These are phyloP conservation scores for Tubulanus polymorphus DNA, from an alignment of 2,888 invertebrate species.

Conservation along the genomic window DNA sequence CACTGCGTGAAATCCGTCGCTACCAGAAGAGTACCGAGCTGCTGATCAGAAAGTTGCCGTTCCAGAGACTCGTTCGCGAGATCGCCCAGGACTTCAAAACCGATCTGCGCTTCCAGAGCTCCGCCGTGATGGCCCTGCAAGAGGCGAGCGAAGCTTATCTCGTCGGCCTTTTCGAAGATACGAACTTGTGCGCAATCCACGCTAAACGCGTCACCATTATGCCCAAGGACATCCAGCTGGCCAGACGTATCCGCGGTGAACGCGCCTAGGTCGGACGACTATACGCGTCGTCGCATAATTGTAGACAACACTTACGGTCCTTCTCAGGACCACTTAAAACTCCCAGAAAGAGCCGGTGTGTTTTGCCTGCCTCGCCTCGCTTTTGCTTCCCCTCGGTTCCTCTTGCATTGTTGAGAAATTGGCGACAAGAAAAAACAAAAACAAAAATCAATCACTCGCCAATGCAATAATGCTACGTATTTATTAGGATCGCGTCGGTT, in stretches of 20 bases:
- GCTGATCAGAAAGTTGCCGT: conserved; percentile 90
- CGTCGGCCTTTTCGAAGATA: conserved; percentile 93
- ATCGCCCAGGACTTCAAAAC: conserved; percentile 97
- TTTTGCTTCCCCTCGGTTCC: too few species aligned
- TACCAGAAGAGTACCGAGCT: conserved; percentile 95
- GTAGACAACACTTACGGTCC: too few species aligned
- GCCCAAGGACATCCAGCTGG: conserved; percentile 94
- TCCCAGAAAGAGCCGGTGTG: too few species aligned
- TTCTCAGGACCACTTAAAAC: too few species aligned
- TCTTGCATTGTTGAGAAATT: too few species aligned
- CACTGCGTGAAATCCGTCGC: conserved; percentile 93
- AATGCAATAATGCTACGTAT: too few species aligned
- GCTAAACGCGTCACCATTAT: conserved; percentile 95
- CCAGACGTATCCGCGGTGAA: conserved; percentile 91
- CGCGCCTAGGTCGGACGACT: too few species aligned
- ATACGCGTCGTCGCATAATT: too few species aligned
- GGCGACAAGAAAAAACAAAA: too few species aligned
- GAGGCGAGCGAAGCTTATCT: conserved; percentile 70
- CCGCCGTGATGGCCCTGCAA: conserved; percentile 87
- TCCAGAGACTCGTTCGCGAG: conserved; percentile 94
- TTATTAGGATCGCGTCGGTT: too few species aligned
- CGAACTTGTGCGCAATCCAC: conserved; percentile 93
- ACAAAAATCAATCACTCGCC: too few species aligned
- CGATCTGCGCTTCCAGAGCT: conserved; percentile 91
- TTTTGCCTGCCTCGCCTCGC: too few species aligned